Conservation (phyloP, 2,888 invertebrate genomes). For the Miltochrista miniata region DNA sequence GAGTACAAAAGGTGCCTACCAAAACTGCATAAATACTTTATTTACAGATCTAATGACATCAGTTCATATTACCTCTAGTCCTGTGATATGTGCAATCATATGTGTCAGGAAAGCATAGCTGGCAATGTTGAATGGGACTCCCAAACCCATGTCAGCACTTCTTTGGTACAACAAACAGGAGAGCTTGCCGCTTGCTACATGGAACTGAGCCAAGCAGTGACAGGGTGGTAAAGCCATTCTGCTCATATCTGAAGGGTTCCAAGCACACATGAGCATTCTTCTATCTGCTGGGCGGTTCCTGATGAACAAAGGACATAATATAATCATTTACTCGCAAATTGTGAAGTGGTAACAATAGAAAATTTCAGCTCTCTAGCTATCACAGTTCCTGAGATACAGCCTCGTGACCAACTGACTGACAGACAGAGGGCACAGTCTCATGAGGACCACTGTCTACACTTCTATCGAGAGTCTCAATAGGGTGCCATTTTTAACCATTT, state of each 20-base stretch:
- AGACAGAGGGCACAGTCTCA: no score
- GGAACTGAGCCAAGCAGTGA: conserved; percentile 97
- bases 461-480: no score
- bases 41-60: no score
- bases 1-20: no score
- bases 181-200: conserved; percentile 91
- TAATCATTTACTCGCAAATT: no score
- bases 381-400: no score
- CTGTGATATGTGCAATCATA: conserved; percentile 98
- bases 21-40: no score
- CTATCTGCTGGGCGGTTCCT: conserved; percentile 92
- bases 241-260: conserved; percentile 95
- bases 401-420: no score
- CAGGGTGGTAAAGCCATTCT: conserved; percentile 99
- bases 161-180: conserved; percentile 97
- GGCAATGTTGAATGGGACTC: conserved; percentile 99
- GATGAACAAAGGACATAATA: conserved; percentile 17
- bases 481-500: no score
- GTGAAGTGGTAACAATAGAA: no score
- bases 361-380: no score
- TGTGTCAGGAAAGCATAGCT: conserved; percentile 96
- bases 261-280: conserved; percentile 96
- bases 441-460: no score
- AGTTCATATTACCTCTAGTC: conserved; percentile 85
- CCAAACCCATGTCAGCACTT: conserved; percentile 98